Evolutionary conservation across 2,113 vertebrate species (phyloP), one percentile per base, ranked within the genome.

Genomic region (Trichechus manatus): DNA sequence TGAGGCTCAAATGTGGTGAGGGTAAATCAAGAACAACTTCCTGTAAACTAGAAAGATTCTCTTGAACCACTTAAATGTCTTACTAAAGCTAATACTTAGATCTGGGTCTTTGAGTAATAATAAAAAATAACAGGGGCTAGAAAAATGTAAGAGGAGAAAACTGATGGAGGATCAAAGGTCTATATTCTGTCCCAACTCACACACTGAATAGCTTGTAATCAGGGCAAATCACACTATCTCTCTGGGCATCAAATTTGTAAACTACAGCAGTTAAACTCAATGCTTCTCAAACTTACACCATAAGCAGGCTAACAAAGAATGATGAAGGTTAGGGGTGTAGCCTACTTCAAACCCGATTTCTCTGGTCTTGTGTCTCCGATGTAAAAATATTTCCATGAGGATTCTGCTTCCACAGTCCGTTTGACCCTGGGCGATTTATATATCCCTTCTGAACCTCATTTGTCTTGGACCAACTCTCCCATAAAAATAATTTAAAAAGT

Each of bases 11-110:
- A 66, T 23, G 39, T 19, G 5, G 59, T 64, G 70, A 78, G 20
- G 36, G 22, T 72, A 87, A 89, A 88, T 87, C 44, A 79, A 80
- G 70, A 66, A 75, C 44, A 95, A 80, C 72, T 84, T 91, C 78
- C 56, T 61, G 64, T 47, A 79, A 79, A 33, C 17, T 3, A 63
- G 31, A 74, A 56, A 33, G 36, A 66, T 61, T 44, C 47, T 88
- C 63, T 33, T 79, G 79, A 39, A 84, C 68, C 23, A 72, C 39
- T 72, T 33, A 90, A 36, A 47, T n/a, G 33, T 56, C 53, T 86
- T 66, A 47, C 36, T 80, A 81, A 74, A 89, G 81, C 81, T 90
- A 23, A 75, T 59, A 79, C 53, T 19, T 9, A 92, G 22, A 31
- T 36, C 25, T 64, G 63, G 14, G 31, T 83, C 83, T 23, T 25